These are phyloP conservation scores for Phyllostomus discolor DNA, from an alignment of 2,113 vertebrate genomes.

Conservation along the genomic window DNA sequence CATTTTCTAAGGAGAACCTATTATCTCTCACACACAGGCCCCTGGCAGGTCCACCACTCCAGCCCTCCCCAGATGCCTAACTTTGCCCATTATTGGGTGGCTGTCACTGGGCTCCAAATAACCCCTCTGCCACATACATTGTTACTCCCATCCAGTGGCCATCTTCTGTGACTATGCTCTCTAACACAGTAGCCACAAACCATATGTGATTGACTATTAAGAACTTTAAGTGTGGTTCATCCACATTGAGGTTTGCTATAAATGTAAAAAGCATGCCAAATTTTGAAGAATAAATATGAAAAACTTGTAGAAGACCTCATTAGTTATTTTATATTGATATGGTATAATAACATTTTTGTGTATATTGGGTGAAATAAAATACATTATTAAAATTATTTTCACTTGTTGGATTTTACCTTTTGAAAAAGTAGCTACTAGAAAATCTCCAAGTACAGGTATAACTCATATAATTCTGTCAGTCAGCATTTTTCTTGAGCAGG, in stretches of 20 bases:
- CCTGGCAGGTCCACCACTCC: neutral
- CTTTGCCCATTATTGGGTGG: neutral
- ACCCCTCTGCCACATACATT: neutral
- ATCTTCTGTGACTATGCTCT: neutral
- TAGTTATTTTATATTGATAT: neutral
- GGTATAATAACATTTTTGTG: neutral
- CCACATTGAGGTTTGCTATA: neutral
- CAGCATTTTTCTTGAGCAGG: neutral
- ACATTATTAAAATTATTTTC: neutral
- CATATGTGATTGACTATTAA: accelerated
- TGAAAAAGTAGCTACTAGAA: neutral
- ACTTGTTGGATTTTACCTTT: neutral
- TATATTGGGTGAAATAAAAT: neutral
- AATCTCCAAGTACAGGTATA: neutral
- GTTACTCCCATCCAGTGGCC: neutral
- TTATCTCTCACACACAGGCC: neutral
- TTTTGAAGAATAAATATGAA: neutral
- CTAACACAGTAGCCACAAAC: neutral
- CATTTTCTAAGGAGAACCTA: neutral
- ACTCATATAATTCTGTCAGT: neutral
- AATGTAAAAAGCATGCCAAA: neutral
- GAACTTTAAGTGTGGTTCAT: neutral
- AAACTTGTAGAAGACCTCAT: neutral
- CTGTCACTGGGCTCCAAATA: neutral
- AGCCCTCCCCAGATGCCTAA: neutral